These are phyloP conservation scores for Patagioenas fasciata DNA, from an alignment of 2,113 vertebrate genomes.

Conservation along the genomic window DNA sequence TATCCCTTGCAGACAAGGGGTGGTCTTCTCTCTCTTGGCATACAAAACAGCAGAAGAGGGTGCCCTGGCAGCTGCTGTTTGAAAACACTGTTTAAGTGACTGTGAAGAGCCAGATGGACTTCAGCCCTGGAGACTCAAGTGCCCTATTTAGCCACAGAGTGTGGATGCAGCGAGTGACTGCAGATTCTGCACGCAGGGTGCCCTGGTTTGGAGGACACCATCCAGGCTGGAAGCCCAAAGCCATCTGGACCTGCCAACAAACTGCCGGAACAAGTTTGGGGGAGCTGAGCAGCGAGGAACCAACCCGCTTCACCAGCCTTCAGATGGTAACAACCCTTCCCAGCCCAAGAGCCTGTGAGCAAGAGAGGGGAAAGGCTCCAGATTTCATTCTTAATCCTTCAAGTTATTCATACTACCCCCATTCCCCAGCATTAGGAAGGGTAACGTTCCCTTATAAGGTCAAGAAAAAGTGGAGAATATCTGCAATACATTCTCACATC, in stretches of 20 bases:
- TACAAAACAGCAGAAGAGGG: background rate
- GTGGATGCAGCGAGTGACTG: background rate
- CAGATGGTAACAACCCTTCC: background rate
- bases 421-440: background rate
- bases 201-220: background rate
- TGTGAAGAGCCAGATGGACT: conserved; percentile 16
- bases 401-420: background rate
- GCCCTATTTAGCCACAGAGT: conserved; percentile 12
- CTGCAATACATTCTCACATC: conserved; percentile 40
- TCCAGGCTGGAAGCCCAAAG: background rate
- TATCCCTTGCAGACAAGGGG: background rate
- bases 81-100: conserved; percentile 7
- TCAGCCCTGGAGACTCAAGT: background rate
- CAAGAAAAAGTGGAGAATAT: conserved; percentile 50
- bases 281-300: background rate
- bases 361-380: conserved; percentile 9
- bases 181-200: background rate
- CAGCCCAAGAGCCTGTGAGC: background rate
- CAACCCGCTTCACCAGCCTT: background rate
- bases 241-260: background rate
- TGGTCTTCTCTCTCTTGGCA: background rate
- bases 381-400: conserved; percentile 20
- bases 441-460: conserved; percentile 23
- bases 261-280: background rate
- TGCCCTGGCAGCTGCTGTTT: conserved; percentile 11